Conservation (phyloP, 2,888 invertebrate species). For the Cephus nigrinus region DNA sequence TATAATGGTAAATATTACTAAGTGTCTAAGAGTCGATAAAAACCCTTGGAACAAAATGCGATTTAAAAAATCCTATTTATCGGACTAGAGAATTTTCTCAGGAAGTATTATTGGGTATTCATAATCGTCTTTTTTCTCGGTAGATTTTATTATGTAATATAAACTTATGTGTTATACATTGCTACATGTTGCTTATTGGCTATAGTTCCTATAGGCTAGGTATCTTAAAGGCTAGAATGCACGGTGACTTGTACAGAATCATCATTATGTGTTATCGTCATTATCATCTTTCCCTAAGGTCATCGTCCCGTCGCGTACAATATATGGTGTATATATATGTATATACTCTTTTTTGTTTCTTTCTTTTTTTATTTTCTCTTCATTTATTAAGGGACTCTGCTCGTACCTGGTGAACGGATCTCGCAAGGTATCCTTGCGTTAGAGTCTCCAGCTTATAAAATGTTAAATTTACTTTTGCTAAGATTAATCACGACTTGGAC, state of each 20-base stretch:
- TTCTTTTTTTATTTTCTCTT: neutral
- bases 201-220: conserved; percentile 54
- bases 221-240: conserved; percentile 59
- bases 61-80: too few species aligned
- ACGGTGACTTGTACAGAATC: conserved; percentile 61
- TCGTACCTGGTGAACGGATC: neutral
- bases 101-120: too few species aligned
- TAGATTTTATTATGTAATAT: conserved; percentile 65
- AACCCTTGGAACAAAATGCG: too few species aligned
- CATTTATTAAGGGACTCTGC: neutral
- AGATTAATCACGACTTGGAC: conserved; percentile 25
- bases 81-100: too few species aligned
- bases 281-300: conserved; percentile 22
- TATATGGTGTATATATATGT: neutral
- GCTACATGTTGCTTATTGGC: conserved; percentile 55
- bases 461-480: conserved; percentile 30
- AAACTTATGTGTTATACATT: conserved; percentile 64
- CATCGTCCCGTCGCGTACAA: conserved; percentile 3
- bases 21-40: too few species aligned
- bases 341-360: conserved; percentile 9
- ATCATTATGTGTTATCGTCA: conserved; percentile 39
- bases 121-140: conserved; percentile 42
- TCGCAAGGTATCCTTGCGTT: neutral
- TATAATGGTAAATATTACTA: too few species aligned
- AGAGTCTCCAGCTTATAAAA: conserved; percentile 29